phyloP scores from a whole-genome alignment of 2,113 vertebrate species.

The Heteronetta atricapilla region DNA sequence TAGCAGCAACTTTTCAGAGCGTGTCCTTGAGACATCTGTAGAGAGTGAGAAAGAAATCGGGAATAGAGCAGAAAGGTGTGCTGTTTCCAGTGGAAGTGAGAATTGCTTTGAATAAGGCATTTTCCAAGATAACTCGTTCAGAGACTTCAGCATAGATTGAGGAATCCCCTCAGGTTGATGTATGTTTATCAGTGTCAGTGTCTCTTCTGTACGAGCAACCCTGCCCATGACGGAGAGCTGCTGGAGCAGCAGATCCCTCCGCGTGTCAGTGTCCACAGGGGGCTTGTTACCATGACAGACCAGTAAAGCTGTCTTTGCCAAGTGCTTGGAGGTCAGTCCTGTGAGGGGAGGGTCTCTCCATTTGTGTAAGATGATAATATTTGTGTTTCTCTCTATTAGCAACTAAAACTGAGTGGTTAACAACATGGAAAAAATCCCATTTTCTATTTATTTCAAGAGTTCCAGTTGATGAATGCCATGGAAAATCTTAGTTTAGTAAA shows the following conservation, averaged over 20 bases:
- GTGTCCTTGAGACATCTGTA: neutral
- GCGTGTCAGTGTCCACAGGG: accelerated
- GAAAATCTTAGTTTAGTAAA: conserved; percentile 59
- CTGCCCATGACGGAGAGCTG: accelerated
- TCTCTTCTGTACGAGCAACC: neutral
- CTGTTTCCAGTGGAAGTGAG: neutral
- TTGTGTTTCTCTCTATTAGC: neutral
- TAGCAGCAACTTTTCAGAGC: neutral
- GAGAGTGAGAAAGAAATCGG: neutral
- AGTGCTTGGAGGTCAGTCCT: neutral
- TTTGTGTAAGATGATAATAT: neutral
- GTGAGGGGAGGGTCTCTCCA: neutral
- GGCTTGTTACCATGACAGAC: accelerated
- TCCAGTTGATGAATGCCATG: neutral
- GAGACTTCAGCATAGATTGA: neutral
- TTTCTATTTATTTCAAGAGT: neutral
- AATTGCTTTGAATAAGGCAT: neutral
- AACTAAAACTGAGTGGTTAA: neutral
- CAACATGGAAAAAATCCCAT: neutral
- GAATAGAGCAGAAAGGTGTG: neutral
- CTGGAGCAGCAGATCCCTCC: neutral
- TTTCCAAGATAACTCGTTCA: neutral
- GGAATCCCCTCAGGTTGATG: accelerated
- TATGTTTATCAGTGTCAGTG: accelerated
- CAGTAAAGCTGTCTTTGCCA: neutral